Conservation (phyloP, 2,888 invertebrate genomes). For the Mythimna ferrago region DNA sequence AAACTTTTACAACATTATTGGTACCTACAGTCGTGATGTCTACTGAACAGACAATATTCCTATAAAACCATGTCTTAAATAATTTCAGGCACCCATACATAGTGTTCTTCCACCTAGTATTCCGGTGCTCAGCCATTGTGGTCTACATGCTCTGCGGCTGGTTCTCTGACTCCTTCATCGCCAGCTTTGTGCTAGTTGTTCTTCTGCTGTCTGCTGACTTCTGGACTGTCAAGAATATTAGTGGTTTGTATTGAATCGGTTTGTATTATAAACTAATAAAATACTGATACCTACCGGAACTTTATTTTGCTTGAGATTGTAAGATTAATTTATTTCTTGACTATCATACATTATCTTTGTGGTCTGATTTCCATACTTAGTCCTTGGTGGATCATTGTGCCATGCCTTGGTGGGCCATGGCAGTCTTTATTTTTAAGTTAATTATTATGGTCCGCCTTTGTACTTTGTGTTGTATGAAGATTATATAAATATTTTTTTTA, state of each 20-base stretch:
- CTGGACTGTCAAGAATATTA: constrained; percentile 99
- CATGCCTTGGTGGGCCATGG: too few species aligned
- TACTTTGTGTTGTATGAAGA: too few species aligned
- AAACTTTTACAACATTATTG: background rate
- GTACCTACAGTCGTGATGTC: background rate
- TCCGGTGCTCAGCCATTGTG: constrained; percentile 95
- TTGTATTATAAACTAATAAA: background rate
- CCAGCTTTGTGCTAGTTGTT: constrained; percentile 98
- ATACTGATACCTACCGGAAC: background rate
- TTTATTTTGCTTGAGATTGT: too few species aligned
- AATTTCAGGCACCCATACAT: constrained; percentile 97
- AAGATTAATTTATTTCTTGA: too few species aligned
- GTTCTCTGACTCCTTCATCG: constrained; percentile 98
- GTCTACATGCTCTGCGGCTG: constrained; percentile 97
- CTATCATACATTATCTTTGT: too few species aligned
- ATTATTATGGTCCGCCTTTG: too few species aligned
- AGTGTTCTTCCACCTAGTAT: constrained; percentile 97
- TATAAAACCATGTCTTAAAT: background rate
- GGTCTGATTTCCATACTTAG: too few species aligned
- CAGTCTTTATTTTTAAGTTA: too few species aligned
- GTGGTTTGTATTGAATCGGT: constrained; percentile 86
- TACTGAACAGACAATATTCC: background rate
- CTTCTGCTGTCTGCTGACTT: constrained; percentile 98
- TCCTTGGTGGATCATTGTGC: too few species aligned
- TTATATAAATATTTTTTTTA: too few species aligned